Evolutionary conservation across 2,113 vertebrate genomes (phyloP), one percentile per base, ranked within the genome.

Genomic region (Siphamia tubifer): DNA sequence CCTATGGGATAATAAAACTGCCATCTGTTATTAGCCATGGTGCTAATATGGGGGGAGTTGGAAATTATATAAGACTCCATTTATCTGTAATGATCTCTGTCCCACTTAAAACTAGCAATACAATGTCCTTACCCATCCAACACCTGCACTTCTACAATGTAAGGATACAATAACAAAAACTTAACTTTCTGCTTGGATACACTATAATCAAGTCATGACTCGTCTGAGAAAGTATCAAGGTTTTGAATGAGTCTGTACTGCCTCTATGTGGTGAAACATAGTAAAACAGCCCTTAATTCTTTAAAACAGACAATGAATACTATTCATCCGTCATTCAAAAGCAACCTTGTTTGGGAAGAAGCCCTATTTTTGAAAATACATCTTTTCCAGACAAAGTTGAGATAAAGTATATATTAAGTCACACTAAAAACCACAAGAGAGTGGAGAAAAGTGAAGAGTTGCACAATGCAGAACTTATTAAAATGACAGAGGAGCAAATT

Each of bases 261-360:
- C 65, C 69, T 3, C 31, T 35, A 11, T 71, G 56, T 81, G 77
- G 69, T 23, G 17, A 54, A 24, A 40, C 3, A 28, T n/a, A 20
- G 8, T 28, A 81, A 12, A 39, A 57, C 38, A 61, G 27, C 24
- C 44, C 15, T 31, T 9, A 15, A 8, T 6, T 7, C 56, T 10
- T 25, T 2, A 8, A 35, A 71, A n/a, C n/a, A n/a, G n/a, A n/a
- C n/a, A n/a, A n/a, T n/a, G n/a, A n/a, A n/a, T n/a, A n/a, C n/a
- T n/a, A n/a, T n/a, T n/a, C n/a, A n/a, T n/a, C n/a, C n/a, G n/a
- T n/a, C n/a, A n/a, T n/a, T n/a, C n/a, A n/a, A n/a, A n/a, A n/a
- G n/a, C n/a, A n/a, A n/a, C n/a, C n/a, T n/a, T n/a, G n/a, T n/a
- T n/a, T n/a, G n/a, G 5, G 40, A 39, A 48, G 2, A 47, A 24